A percentile compares a stretch with the other conserved stretches of the same genome.
Conservation (phyloP, 2,113 vertebrate species). For the Antechinus stuartii region DNA sequence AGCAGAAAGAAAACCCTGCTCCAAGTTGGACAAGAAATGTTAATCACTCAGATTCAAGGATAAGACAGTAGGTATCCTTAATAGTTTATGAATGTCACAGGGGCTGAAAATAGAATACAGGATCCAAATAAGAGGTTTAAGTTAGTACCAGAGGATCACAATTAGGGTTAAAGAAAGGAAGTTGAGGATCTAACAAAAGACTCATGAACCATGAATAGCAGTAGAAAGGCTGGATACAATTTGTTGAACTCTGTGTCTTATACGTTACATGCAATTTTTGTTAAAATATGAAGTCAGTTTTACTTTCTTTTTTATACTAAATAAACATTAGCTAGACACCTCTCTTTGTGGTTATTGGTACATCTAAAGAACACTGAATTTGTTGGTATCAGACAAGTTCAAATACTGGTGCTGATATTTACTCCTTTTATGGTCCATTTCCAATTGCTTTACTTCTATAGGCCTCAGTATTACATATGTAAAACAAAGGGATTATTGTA, state of each 20-base stretch:
- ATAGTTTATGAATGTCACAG: background rate
- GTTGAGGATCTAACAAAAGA: background rate
- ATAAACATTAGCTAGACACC: background rate
- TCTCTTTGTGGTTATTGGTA: background rate
- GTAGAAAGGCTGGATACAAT: background rate
- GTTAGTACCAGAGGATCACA: background rate
- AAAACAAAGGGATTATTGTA: background rate
- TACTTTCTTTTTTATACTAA: background rate
- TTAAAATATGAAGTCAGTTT: background rate
- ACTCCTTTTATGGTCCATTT: background rate
- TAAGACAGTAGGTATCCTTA: background rate
- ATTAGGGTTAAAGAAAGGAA: background rate
- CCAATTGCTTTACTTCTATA: background rate
- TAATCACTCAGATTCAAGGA: background rate
- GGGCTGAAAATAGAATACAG: background rate
- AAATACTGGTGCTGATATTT: background rate
- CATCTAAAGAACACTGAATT: background rate
- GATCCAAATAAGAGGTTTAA: background rate
- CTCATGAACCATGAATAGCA: background rate
- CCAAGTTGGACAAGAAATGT: background rate
- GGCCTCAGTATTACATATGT: background rate
- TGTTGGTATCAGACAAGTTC: background rate
- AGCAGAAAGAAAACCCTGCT: background rate
- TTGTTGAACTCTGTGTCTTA: background rate
- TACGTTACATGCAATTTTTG: background rate